A percentile compares a stretch with the other conserved stretches of the same genome.
phyloP scores from a whole-genome alignment of 1,140 invertebrate species.

The Lucilia sericata region DNA sequence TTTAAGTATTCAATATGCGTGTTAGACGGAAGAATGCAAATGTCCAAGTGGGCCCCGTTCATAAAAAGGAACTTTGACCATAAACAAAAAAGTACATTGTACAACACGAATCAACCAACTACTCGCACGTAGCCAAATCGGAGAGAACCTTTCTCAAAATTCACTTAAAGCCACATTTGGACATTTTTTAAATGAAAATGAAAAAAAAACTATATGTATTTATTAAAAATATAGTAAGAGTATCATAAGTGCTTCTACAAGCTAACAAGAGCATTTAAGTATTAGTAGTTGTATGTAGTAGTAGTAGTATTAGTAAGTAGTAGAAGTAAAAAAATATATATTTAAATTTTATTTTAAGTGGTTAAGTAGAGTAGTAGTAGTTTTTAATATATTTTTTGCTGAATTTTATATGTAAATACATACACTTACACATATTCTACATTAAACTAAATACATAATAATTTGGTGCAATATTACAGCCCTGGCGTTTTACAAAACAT shows the following conservation, averaged over 20 bases:
- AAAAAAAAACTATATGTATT: neutral
- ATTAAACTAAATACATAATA: conserved; percentile 41
- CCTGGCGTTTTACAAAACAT: conserved; percentile 63
- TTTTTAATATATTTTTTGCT: neutral
- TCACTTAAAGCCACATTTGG: neutral
- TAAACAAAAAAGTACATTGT: neutral
- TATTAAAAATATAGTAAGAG: neutral
- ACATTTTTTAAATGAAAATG: conserved; percentile 29
- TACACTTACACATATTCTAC: conserved; percentile 47
- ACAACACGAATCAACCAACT: neutral
- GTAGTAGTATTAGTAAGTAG: neutral
- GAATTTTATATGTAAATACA: conserved; percentile 33
- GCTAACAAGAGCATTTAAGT: conserved; percentile 34
- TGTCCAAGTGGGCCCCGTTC: conserved; percentile 23
- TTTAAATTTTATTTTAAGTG: neutral
- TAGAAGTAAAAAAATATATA: neutral
- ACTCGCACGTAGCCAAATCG: neutral
- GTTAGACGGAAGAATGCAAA: conserved; percentile 8
- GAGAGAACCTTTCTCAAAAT: neutral
- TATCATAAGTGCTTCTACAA: conserved; percentile 30
- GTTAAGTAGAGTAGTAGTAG: conserved; percentile 12
- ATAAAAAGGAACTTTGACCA: neutral
- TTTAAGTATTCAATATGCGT: conserved; percentile 35
- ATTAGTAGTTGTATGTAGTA: conserved; percentile 5
- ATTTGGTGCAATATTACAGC: conserved; percentile 67